Evolutionary conservation across 2,113 vertebrate species (phyloP).

Genomic region (Urocynchramus pylzowi): DNA sequence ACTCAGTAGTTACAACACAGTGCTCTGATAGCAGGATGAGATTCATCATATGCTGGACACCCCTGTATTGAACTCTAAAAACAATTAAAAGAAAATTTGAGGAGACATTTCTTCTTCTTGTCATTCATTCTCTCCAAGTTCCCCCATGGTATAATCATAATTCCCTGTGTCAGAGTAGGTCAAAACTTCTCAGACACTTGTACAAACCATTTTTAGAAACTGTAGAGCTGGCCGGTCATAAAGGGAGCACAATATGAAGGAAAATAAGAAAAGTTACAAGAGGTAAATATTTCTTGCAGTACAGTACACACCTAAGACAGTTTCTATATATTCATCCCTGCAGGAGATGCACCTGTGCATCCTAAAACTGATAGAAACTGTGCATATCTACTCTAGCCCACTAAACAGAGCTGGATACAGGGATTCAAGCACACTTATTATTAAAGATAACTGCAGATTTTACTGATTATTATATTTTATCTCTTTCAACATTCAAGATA

Average conservation of each 20-base stretch:
- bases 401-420: background rate
- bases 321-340: background rate
- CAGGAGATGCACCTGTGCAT: background rate
- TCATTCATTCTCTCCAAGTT: background rate
- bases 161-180: background rate
- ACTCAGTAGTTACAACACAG: rapidly evolving
- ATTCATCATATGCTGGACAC: background rate
- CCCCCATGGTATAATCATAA: background rate
- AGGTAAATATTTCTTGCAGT: background rate
- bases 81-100: background rate
- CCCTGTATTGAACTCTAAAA: background rate
- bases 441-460: background rate
- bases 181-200: background rate
- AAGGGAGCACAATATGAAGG: background rate
- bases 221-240: background rate
- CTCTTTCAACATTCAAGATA: background rate
- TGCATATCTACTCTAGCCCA: background rate
- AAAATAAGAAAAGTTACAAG: background rate
- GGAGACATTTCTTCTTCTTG: background rate
- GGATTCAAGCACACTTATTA: background rate
- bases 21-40: background rate
- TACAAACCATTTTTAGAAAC: background rate
- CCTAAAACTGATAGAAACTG: background rate
- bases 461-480: background rate
- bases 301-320: background rate